phyloP scores from a whole-genome alignment of 2,888 invertebrate genomes.

The Enchytraeus crypticus region DNA sequence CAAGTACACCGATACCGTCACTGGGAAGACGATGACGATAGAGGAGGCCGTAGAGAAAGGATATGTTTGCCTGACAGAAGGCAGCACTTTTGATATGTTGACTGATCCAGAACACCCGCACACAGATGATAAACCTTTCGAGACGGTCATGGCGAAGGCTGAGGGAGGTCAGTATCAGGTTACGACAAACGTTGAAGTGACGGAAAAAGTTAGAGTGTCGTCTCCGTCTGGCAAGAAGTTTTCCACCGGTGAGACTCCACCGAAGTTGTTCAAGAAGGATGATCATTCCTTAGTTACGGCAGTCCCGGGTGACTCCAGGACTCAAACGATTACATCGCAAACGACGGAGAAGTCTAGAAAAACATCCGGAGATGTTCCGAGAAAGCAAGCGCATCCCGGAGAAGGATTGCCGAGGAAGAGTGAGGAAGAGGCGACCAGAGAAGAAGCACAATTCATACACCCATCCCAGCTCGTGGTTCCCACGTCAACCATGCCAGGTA shows the following conservation, averaged over 20 bases:
- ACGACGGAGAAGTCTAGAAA: too few species aligned
- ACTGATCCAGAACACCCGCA: not conserved
- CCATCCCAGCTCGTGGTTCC: constrained; percentile 7
- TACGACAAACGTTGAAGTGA: not conserved
- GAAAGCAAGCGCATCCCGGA: not conserved
- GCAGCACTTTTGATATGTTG: constrained; percentile 31
- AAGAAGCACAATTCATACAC: not conserved
- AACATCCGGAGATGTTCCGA: not conserved
- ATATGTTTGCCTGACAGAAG: constrained; percentile 44
- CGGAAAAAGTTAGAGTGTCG: not conserved
- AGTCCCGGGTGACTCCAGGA: too few species aligned
- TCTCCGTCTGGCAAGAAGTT: not conserved
- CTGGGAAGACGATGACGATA: constrained; percentile 30
- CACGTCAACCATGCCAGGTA: not conserved
- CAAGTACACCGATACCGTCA: constrained; percentile 19
- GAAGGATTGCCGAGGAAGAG: not conserved
- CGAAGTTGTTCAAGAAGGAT: not conserved
- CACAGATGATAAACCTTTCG: not conserved
- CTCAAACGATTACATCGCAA: too few species aligned
- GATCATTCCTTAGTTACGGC: too few species aligned
- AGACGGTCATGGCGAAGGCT: not conserved
- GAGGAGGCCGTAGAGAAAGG: constrained; percentile 31
- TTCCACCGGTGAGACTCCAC: not conserved
- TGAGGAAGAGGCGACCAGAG: not conserved
- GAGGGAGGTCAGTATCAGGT: not conserved